These are phyloP conservation scores for Lithophane ornitopus DNA, from an alignment of 2,888 invertebrate genomes.

Conservation along the genomic window DNA sequence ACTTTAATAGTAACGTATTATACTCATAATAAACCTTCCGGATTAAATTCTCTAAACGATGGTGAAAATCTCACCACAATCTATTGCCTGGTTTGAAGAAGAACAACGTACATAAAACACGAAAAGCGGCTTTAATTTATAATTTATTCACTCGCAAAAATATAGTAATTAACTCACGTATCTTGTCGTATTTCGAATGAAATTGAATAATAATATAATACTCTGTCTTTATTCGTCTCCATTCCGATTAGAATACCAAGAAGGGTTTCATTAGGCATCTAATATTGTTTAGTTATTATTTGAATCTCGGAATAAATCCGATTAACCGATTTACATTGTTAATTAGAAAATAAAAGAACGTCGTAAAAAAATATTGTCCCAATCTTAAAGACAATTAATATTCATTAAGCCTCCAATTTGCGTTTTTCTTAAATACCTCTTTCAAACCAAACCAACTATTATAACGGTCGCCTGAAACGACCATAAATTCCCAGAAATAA, in stretches of 20 bases:
- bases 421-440: constrained; percentile 23
- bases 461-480: background rate
- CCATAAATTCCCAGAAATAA: constrained; percentile 37
- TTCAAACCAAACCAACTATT: constrained; percentile 1
- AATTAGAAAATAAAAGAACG: too few relatives aligned
- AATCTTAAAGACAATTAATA: background rate
- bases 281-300: background rate
- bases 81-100: too few relatives aligned
- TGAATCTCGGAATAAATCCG: background rate
- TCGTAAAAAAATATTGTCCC: background rate
- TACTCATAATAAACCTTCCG: too few relatives aligned
- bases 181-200: background rate
- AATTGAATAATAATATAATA: constrained; percentile 2
- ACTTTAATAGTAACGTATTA: too few relatives aligned
- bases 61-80: too few relatives aligned
- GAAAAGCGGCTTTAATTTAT: too few relatives aligned
- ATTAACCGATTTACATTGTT: background rate
- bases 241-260: background rate
- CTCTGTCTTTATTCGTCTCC: background rate
- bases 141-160: background rate
- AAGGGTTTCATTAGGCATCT: background rate
- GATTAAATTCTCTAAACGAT: too few relatives aligned
- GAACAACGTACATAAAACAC: too few relatives aligned
- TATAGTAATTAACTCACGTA: background rate
- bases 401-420: background rate